Percentiles rank a stretch among this genome's conserved stretches.
Conservation (phyloP, 2,888 invertebrate species). For the Rhogogaster chlorosoma region DNA sequence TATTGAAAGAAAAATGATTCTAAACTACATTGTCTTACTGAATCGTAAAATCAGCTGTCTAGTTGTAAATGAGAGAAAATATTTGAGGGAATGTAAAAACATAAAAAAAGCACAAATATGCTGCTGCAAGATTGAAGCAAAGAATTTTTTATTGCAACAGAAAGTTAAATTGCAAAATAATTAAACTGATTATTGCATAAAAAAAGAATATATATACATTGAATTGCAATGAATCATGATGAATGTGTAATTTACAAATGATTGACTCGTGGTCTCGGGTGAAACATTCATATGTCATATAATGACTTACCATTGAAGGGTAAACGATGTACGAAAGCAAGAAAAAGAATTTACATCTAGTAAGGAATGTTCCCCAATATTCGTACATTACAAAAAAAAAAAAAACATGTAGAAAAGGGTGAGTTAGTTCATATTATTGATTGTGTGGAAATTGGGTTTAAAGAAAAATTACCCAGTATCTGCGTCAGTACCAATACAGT, state of each 20-base stretch:
- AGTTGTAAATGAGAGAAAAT: background rate
- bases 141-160: conserved; percentile 4
- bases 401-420: background rate
- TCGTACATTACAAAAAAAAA: background rate
- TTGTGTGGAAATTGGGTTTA: background rate
- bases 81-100: background rate
- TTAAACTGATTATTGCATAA: background rate
- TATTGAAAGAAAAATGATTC: background rate
- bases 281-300: background rate
- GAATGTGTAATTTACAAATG: conserved; percentile 32
- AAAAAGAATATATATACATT: too few species aligned
- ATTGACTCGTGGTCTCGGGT: background rate
- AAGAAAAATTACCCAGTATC: conserved; percentile 84
- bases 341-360: conserved; percentile 7
- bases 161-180: conserved; percentile 22
- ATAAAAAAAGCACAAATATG: background rate
- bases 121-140: background rate
- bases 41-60: background rate
- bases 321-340: background rate
- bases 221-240: background rate
- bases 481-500: conserved; percentile 88
- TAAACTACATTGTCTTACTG: background rate
- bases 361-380: conserved; percentile 18
- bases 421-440: conserved; percentile 8
- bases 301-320: conserved; percentile 30